phyloP scores from a whole-genome alignment of 1,140 invertebrate species.

The Drosophila ficusphila region DNA sequence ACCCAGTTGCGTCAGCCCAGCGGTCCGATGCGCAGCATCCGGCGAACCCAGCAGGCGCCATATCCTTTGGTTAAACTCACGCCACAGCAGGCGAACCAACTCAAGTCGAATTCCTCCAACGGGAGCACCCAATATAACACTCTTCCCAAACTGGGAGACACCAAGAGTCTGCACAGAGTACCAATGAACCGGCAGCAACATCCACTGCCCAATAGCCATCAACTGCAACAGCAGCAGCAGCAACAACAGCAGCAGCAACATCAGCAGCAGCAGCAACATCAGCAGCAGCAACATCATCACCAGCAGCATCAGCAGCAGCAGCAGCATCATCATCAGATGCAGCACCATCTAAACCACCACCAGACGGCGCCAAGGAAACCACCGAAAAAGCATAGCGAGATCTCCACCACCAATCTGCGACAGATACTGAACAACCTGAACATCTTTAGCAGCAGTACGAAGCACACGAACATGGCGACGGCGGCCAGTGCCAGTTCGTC shows the following conservation, averaged over 20 bases:
- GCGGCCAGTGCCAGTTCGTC: conserved; percentile 35
- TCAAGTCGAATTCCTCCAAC: conserved; percentile 49
- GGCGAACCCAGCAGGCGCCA: conserved; percentile 91
- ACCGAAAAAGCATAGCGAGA: conserved; percentile 80
- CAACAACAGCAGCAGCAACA: conserved; percentile 41
- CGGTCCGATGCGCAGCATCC: conserved; percentile 89
- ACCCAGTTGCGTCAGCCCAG: conserved; percentile 90
- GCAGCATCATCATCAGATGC: conserved; percentile 39
- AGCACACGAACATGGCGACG: conserved; percentile 42
- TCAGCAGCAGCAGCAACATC: conserved; percentile 35
- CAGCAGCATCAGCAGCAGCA: conserved; percentile 47
- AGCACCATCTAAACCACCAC: conserved; percentile 40
- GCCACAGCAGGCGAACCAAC: conserved; percentile 74
- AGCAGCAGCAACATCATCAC: conserved; percentile 16
- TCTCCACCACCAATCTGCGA: conserved; percentile 87
- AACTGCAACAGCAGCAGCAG: conserved; percentile 30
- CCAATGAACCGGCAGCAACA: conserved; percentile 79
- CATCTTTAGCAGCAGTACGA: conserved; percentile 88
- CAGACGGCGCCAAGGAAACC: conserved; percentile 63
- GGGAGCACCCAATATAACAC: conserved; percentile 41
- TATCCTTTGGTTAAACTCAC: conserved; percentile 90
- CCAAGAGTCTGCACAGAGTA: conserved; percentile 54
- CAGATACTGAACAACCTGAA: conserved; percentile 92
- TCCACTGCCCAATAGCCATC: conserved; percentile 56
- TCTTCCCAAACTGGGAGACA: conserved; percentile 41